Percentiles rank a stretch among this genome's conserved stretches.
These are phyloP conservation scores for Bolborhynchus lineola DNA, from an alignment of 2,113 vertebrate genomes.

Conservation along the genomic window DNA sequence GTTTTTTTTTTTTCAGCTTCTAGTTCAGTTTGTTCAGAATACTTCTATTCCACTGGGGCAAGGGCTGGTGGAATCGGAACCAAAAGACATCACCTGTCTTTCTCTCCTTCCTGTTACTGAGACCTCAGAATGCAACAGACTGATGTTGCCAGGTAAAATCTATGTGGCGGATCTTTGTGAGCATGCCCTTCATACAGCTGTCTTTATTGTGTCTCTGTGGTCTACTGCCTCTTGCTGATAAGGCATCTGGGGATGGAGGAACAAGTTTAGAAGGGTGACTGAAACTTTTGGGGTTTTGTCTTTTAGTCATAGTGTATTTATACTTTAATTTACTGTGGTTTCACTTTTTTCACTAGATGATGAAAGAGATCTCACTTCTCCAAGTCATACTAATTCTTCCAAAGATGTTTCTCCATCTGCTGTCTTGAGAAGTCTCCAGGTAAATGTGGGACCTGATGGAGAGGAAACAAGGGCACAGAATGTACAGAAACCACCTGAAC, in stretches of 20 bases:
- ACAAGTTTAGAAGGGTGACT: not conserved
- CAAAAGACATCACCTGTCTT: conserved; percentile 86
- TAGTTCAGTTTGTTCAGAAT: conserved; percentile 99
- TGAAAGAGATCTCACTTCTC: conserved; percentile 62
- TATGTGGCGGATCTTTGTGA: not conserved
- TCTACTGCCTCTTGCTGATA: not conserved
- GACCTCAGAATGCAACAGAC: conserved; percentile 85
- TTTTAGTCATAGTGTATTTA: not conserved
- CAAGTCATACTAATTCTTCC: conserved; percentile 72
- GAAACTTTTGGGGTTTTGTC: not conserved
- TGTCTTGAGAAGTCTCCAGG: conserved; percentile 81
- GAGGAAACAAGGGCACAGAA: conserved; percentile 78
- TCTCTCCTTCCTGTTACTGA: conserved; percentile 87
- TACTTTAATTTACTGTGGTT: not conserved
- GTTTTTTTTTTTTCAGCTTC: conserved; percentile 79
- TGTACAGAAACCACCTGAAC: conserved; percentile 77
- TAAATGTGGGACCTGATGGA: conserved; percentile 83
- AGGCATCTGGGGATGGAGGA: not conserved
- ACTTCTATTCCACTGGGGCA: conserved; percentile 93
- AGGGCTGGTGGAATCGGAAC: conserved; percentile 87
- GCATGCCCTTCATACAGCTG: not conserved
- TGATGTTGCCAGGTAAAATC: conserved; percentile 89
- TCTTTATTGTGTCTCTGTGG: not conserved
- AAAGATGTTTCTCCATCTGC: conserved; percentile 78
- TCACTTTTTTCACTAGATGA: conserved; percentile 72